Percentiles rank a stretch among this genome's conserved stretches.
Conservation (phyloP, 2,888 invertebrate genomes). For the Seira ritae region DNA sequence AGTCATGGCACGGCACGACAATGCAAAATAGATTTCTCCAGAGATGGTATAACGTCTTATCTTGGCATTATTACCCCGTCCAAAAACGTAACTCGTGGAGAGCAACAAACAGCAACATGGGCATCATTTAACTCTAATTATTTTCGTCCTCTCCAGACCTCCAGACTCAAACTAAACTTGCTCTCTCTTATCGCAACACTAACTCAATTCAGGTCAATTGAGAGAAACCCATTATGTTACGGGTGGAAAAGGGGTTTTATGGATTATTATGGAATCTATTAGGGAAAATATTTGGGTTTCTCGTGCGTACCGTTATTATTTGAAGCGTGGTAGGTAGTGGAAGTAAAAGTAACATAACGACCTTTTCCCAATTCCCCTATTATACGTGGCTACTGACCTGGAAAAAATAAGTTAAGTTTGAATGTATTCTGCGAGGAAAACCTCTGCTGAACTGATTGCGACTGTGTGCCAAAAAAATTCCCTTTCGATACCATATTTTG, state of each 20-base stretch:
- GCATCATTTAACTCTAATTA: conserved; percentile 8
- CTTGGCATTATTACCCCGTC: background rate
- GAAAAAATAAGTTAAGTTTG: conserved; percentile 17
- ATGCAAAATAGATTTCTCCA: conserved; percentile 4
- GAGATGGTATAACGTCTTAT: background rate
- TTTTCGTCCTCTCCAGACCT: background rate
- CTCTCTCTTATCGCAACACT: background rate
- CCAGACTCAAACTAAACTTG: background rate
- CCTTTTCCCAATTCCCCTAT: conserved; percentile 28
- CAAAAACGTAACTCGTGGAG: background rate
- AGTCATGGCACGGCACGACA: conserved; percentile 6
- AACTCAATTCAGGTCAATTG: background rate
- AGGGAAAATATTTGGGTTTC: background rate
- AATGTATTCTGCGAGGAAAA: background rate
- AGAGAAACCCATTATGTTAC: too few species aligned
- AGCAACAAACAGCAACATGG: background rate
- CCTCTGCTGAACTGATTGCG: background rate
- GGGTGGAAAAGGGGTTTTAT: too few species aligned
- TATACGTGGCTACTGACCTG: conserved; percentile 41
- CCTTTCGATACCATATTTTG: conserved; percentile 14
- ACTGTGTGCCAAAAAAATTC: background rate
- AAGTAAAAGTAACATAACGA: background rate
- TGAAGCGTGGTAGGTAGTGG: background rate
- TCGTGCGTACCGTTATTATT: background rate
- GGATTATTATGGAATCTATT: background rate